A percentile compares a stretch with the other conserved stretches of the same genome.
Evolutionary conservation across 2,113 vertebrate genomes (phyloP).

Genomic region (Mohoua ochrocephala): DNA sequence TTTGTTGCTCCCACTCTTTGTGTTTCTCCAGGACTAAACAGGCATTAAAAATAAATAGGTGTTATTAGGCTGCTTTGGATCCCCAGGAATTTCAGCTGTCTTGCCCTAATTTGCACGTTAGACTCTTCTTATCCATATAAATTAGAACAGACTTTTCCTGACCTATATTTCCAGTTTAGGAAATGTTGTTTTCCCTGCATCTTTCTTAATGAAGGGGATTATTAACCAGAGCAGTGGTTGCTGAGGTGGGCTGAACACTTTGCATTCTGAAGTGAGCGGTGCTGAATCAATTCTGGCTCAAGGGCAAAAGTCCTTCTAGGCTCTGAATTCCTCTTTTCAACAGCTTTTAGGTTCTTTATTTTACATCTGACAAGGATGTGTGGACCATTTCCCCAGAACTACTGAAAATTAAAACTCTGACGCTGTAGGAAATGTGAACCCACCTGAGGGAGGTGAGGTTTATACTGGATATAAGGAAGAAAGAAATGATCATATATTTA

Average conservation of each 20-base stretch:
- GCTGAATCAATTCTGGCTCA: slow-evolving; percentile 17
- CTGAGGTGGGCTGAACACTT: slow-evolving; percentile 5
- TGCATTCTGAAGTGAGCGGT: background rate
- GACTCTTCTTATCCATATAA: background rate
- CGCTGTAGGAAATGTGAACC: background rate
- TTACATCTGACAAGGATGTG: background rate
- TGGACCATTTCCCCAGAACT: background rate
- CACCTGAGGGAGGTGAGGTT: background rate
- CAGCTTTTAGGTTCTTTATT: background rate
- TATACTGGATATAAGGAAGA: background rate
- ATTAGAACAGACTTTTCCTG: slow-evolving; percentile 29
- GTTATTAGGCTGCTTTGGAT: background rate
- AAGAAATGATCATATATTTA: no score
- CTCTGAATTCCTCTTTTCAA: background rate
- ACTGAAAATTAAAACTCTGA: background rate
- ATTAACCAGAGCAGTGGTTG: background rate
- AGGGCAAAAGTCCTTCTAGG: background rate
- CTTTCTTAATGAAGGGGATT: slow-evolving; percentile 28
- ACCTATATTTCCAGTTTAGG: slow-evolving; percentile 38
- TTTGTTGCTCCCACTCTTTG: background rate
- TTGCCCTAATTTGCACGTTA: background rate
- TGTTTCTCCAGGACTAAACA: background rate
- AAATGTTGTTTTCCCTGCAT: slow-evolving; percentile 13
- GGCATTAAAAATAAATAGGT: slow-evolving; percentile 27
- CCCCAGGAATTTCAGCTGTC: slow-evolving; percentile 18